Conservation (phyloP, 2,888 invertebrate species). For the Nebria salina region DNA sequence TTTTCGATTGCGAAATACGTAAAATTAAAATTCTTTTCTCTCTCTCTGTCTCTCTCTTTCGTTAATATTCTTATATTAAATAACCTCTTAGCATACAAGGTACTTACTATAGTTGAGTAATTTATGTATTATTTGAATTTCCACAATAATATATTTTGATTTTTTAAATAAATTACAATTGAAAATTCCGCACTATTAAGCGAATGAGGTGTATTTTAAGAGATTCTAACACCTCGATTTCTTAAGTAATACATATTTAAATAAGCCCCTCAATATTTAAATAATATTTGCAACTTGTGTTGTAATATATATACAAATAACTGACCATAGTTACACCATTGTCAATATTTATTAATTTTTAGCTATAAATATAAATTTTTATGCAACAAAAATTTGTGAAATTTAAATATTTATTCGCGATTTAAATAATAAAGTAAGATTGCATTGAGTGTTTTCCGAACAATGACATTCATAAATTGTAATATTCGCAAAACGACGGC, state of each 20-base stretch:
- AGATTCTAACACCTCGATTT: too few relatives aligned
- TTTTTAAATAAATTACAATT: too few relatives aligned
- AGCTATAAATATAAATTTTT: neutral
- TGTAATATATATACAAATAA: neutral
- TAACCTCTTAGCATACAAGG: neutral
- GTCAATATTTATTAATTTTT: neutral
- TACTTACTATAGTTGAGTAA: too few relatives aligned
- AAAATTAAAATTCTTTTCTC: neutral
- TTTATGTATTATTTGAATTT: too few relatives aligned
- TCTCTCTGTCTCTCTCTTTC: neutral
- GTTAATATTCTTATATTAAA: conserved; percentile 4
- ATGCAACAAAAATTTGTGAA: neutral
- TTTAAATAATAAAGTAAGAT: too few relatives aligned
- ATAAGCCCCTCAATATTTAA: too few relatives aligned
- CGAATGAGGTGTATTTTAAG: too few relatives aligned
- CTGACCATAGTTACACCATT: neutral
- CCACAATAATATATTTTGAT: too few relatives aligned
- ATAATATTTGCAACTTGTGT: neutral
- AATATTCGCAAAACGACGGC: neutral
- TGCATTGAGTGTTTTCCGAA: too few relatives aligned
- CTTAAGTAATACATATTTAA: too few relatives aligned
- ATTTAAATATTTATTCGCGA: neutral
- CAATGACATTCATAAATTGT: neutral
- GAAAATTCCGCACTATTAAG: too few relatives aligned
- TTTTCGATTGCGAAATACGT: conserved; percentile 18